Evolutionary conservation across 2,113 vertebrate species (phyloP).

Genomic region (Bos javanicus): DNA sequence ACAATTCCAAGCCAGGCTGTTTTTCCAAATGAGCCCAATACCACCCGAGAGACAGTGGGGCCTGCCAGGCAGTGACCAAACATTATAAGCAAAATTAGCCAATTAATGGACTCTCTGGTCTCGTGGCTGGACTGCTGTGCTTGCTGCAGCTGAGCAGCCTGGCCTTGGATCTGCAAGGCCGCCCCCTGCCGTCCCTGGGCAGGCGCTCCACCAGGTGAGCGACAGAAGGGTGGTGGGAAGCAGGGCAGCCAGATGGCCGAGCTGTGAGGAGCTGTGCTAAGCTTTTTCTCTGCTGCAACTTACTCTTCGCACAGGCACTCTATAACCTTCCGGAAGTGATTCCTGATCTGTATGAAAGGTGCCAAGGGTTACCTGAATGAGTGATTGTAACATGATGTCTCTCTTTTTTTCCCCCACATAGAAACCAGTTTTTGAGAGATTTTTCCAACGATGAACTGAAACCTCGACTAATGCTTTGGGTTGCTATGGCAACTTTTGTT

Average conservation of each 20-base stretch:
- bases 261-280: not conserved
- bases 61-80: conserved; percentile 35
- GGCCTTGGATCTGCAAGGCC: not conserved
- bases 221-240: not conserved
- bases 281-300: not conserved
- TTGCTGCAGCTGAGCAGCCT: not conserved
- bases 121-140: not conserved
- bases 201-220: conserved; percentile 17
- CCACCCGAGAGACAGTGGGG: not conserved
- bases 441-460: not conserved
- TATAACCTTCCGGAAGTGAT: conserved; percentile 12
- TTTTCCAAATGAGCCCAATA: not conserved
- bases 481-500: not conserved
- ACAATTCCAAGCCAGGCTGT: not conserved
- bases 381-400: not conserved
- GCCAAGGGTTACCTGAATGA: not conserved
- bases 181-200: not conserved
- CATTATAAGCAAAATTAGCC: conserved; percentile 61
- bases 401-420: not conserved
- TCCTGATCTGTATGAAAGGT: not conserved
- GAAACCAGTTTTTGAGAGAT: not conserved
- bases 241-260: conserved; percentile 22
- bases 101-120: conserved; percentile 22
- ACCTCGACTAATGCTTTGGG: not conserved
- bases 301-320: not conserved